Base-by-base conservation (phyloP, 2,888 invertebrate genomes). In the Sesia apiformis region DNA sequence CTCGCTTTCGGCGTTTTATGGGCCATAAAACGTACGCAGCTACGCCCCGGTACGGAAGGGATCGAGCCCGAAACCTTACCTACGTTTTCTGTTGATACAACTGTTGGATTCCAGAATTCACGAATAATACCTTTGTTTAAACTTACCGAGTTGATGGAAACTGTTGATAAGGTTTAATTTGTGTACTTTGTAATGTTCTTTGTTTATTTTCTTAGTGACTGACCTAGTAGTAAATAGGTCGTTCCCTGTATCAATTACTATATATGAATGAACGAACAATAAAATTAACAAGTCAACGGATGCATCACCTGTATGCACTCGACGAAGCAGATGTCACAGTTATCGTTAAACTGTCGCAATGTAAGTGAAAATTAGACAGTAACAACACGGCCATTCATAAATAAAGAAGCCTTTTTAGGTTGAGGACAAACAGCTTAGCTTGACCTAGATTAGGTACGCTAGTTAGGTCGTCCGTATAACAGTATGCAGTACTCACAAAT, bases 401-500 rank as follows among this genome's bases (percentile, higher is more conserved):
- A 79, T 78, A 78, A 84, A 76, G 60, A 66, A 77, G 71, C 63
- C 68, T 72, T 69, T 73, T 74, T 67, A 71, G 72, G 73, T 72
- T 70, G 80, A 80, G 84, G 80, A 81, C 85, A 76, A 81, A 79
- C 80, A 79, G 38, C 38, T 23, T 39, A 80, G 84, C 77, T 72
- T 87, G 89, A 87, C 89, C 88, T 78, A 87, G 68, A 78, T 88
- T 63, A 62, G 39, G 50, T 8, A 4, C 38, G 38, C 50, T 57
- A 23, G 58, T 60, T 62, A 63, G 63, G 58, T 58, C 57, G 54
- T 60, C 56, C 58, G 54, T 55, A 57, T 53, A 56, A 62, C 58
- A 62, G 57, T 57, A 53, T 61, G 51, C 7, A 54, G 56, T 75
- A 87, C 87, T 87, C 69, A 86, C 88, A 84, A 70, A 64, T 81